Percentiles rank a stretch among this genome's conserved stretches.
Evolutionary conservation across 2,797 vertebrate species (phyloP).

Genomic region (Craterocephalus amniculus): DNA sequence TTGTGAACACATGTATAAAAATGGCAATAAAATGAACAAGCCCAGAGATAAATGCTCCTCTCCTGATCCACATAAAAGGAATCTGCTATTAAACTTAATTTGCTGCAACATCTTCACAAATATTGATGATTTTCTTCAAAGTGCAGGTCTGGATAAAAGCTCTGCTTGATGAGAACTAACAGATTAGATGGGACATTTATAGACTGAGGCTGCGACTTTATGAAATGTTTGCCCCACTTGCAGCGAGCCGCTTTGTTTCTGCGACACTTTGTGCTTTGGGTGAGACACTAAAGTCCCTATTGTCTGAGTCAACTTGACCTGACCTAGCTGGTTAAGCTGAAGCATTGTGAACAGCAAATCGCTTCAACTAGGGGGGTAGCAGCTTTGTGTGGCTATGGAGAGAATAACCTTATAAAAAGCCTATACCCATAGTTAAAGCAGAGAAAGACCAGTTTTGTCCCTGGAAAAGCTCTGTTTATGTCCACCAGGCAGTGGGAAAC

Average conservation of each 20-base stretch:
- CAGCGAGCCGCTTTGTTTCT: conserved; percentile 80
- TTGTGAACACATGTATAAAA: not conserved
- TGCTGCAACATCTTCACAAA: conserved; percentile 22
- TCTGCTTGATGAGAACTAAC: conserved; percentile 61
- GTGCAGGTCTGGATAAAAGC: conserved; percentile 43
- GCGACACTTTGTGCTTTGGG: conserved; percentile 82
- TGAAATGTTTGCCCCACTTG: conserved; percentile 81
- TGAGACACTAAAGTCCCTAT: conserved; percentile 86
- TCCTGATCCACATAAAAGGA: not conserved
- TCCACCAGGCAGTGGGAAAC: conserved; percentile 73
- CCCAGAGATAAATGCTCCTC: not conserved
- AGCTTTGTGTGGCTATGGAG: conserved; percentile 81
- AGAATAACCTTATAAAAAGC: conserved; percentile 85
- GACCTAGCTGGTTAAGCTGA: conserved; percentile 90
- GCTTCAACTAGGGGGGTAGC: conserved; percentile 85
- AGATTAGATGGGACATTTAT: conserved; percentile 74
- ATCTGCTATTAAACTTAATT: not conserved
- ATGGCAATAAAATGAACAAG: not conserved
- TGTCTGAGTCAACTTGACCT: conserved; percentile 89
- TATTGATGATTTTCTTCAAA: conserved; percentile 17
- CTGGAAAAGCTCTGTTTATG: conserved; percentile 75
- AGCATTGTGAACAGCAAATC: conserved; percentile 87
- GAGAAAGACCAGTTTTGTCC: conserved; percentile 83
- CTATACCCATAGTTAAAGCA: conserved; percentile 80
- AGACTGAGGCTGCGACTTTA: conserved; percentile 76